Evolutionary conservation across 2,888 invertebrate species (phyloP), one percentile per base, ranked within the genome.

Genomic region (Microdon myrmicae): DNA sequence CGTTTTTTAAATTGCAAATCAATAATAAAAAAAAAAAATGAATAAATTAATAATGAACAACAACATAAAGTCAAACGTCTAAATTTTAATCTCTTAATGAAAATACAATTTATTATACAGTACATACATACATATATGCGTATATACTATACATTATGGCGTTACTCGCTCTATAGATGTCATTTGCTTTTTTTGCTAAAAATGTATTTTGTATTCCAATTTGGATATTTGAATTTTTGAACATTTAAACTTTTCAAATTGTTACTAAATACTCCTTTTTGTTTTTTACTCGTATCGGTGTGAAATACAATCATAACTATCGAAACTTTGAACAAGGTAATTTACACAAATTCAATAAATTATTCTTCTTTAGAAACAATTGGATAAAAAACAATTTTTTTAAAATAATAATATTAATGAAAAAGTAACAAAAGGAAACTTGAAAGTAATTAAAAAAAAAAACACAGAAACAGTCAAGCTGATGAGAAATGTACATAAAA

Each of bases 271-370:
- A 32, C n/a, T n/a, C n/a, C n/a, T n/a, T n/a, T n/a, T n/a, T 44
- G 44, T 66, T 54, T 66, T 69, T 55, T 73, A 70, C 70, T 74
- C 71, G 70, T 75, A 72, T 72, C 74, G 76, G 77, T 77, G 77
- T 78, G 78, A 77, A 71, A 75, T 76, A 76, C 77, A 77, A 77
- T 77, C 77, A 77, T 75, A 72, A 69, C 68, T 64, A 47, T 61
- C 44, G 37, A 56, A 56, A 20, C 34, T 44, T 37, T 37, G 28
- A 54, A 35, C 14, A 19, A 12, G 22, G 22, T 59, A 37, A 41
- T 48, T 56, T 51, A 25, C 37, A 48, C 25, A 43, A 59, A 26
- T 38, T 47, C 45, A 54, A n/a, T n/a, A n/a, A n/a, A n/a, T n/a
- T n/a, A n/a, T n/a, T n/a, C n/a, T 43, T 55, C 12, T 47, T 32